phyloP scores from a whole-genome alignment of 1,140 invertebrate species.

The Drosophila auraria region DNA sequence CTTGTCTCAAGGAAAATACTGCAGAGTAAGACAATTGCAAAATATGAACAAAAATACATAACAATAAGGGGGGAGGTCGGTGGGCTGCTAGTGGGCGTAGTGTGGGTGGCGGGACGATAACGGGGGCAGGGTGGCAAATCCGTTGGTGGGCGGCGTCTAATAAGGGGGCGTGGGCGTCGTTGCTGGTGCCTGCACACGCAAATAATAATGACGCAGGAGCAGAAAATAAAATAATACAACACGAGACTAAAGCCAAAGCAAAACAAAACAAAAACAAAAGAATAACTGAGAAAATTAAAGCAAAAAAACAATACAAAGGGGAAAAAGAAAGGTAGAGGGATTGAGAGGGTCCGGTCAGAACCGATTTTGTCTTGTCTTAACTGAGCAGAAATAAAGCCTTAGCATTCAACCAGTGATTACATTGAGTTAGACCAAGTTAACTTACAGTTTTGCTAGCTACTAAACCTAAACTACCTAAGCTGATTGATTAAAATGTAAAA shows the following conservation, averaged over 20 bases:
- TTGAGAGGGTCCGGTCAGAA: background rate
- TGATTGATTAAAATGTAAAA: too few relatives aligned
- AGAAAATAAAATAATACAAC: conserved; percentile 46
- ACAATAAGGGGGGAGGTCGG: conserved; percentile 20
- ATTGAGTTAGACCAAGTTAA: background rate
- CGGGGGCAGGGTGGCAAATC: background rate
- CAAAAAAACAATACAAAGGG: conserved; percentile 20
- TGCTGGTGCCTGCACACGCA: conserved; percentile 57
- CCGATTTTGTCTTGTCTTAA: conserved; percentile 8
- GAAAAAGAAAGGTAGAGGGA: background rate
- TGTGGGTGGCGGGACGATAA: background rate
- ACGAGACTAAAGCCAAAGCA: conserved; percentile 44
- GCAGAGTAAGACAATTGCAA: conserved; percentile 80
- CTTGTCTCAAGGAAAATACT: conserved; percentile 76
- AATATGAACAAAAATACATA: conserved; percentile 73
- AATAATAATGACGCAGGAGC: conserved; percentile 64
- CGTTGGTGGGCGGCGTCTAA: conserved; percentile 33
- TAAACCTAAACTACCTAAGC: too few relatives aligned
- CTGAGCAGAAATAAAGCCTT: background rate
- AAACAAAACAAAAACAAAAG: conserved; percentile 17
- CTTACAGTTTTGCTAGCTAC: too few relatives aligned
- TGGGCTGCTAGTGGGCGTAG: background rate
- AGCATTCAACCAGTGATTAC: background rate
- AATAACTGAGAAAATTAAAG: conserved; percentile 13
- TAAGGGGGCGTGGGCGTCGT: conserved; percentile 48